Percentiles rank a stretch among this genome's conserved stretches.
These are phyloP conservation scores for Amphimedon queenslandica DNA, from an alignment of 37 sponge, comb jelly and placozoan species.

Conservation along the genomic window DNA sequence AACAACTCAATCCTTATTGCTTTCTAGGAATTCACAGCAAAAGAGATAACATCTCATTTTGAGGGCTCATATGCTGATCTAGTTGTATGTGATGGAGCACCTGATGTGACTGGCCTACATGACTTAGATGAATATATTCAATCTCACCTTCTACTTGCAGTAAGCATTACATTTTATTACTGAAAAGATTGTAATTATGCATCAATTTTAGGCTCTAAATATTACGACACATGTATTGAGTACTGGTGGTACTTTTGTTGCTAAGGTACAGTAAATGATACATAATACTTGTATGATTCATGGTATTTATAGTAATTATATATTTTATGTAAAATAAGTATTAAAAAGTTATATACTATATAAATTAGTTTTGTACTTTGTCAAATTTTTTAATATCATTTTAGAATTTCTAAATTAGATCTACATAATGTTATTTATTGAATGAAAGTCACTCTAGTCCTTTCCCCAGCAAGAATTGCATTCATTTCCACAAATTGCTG, in stretches of 20 bases:
- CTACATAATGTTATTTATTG: no score
- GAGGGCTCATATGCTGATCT: constrained; percentile 88
- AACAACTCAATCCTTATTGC: no score
- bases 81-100: constrained; percentile 98
- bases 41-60: constrained; percentile 81
- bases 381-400: no score
- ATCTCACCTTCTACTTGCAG: constrained; percentile 90
- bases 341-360: not conserved
- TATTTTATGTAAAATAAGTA: not conserved
- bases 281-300: no score
- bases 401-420: no score
- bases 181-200: not conserved
- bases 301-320: not conserved
- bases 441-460: no score
- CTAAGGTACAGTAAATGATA: constrained; percentile 81
- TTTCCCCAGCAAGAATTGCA: no score
- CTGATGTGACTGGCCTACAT: constrained; percentile 96
- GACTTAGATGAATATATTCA: constrained; percentile 97
- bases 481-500: no score
- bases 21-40: constrained; percentile 78
- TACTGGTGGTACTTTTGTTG: constrained; percentile 89
- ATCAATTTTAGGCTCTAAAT: constrained; percentile 73
- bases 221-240: constrained; percentile 96
- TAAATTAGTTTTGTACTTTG: no score
- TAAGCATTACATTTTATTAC: constrained; percentile 17